A percentile compares a stretch with the other conserved stretches of the same genome.
These are phyloP conservation scores for Bacillus rossius DNA, from an alignment of 1,140 invertebrate genomes.

Conservation along the genomic window DNA sequence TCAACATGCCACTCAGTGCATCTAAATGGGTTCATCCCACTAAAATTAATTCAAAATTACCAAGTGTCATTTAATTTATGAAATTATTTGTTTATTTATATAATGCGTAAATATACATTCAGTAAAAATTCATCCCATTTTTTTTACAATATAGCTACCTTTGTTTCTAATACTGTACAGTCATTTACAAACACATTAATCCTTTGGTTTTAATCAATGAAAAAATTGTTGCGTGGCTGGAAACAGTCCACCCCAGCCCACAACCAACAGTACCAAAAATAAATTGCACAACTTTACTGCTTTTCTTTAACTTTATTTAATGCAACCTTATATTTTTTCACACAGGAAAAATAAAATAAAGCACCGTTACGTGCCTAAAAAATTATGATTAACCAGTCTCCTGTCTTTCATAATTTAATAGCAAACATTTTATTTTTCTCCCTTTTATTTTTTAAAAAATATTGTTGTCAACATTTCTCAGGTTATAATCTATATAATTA, in stretches of 20 bases:
- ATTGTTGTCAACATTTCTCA: background rate
- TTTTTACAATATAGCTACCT: slow-evolving; percentile 10
- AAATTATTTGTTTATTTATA: background rate
- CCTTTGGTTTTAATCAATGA: slow-evolving; percentile 18
- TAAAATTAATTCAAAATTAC: slow-evolving; percentile 1
- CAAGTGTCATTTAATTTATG: background rate
- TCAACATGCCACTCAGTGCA: slow-evolving; percentile 5
- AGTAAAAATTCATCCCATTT: slow-evolving; percentile 7
- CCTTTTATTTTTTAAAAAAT: slow-evolving; percentile 11
- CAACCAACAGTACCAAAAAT: slow-evolving; percentile 17
- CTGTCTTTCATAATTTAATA: slow-evolving; percentile 1
- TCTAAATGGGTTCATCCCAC: slow-evolving; percentile 3
- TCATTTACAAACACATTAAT: slow-evolving; percentile 18
- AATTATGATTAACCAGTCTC: background rate
- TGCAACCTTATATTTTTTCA: background rate
- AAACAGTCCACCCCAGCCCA: slow-evolving; percentile 14
- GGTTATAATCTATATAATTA: no score
- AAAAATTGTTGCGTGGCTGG: slow-evolving; percentile 15
- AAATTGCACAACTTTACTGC: slow-evolving; percentile 15
- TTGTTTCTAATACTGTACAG: slow-evolving; percentile 5
- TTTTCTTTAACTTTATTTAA: background rate
- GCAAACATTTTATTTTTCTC: slow-evolving; percentile 3
- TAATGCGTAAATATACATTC: slow-evolving; percentile 8
- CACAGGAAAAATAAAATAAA: background rate
- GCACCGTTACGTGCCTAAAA: background rate